Base-by-base conservation (phyloP, 2,888 invertebrate species). In the Volucella inflata region DNA sequence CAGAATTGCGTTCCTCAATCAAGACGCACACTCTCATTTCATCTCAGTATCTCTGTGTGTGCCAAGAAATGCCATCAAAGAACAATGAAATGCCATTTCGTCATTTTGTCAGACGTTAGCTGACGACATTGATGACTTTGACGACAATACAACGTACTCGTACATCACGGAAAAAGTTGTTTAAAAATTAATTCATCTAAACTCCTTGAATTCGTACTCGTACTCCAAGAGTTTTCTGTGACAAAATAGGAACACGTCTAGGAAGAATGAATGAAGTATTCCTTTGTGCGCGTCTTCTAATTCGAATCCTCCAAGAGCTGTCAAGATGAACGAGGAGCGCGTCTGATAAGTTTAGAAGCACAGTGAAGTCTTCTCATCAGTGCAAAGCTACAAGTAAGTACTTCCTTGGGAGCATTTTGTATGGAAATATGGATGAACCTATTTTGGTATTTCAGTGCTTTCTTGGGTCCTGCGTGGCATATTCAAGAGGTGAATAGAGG, bases 401-500 rank as follows among this genome's bases (percentile, higher is more conserved):
- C 78, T 64, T 78, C 67, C 83, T 10, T 50, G 83, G 78, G 83
- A 68, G 68, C 57, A 64, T 83, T 83, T 78, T 44, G 44, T 77
- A 78, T 68, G 68, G 57, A 83, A 78, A 70, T 74, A 50, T 57
- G 60, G 44, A 64, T 64, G 48, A 75, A 59, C 59, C 50, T 75
- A 65, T 40, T 40, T 38, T 4, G 40, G 21, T 44, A 38, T 36
- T 30, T 53, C 53, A 8, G 11, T 2, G 21, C 3, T 21, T 21
- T 4, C 21, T 3, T 4, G 21, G 21, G 21, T 21, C 21, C 21
- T 21, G 21, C 3, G 21, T 21, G 21, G 21, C 21, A 21, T 21
- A 21, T 21, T 21, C 21, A 21, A 2, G 21, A 21, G 21, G 0
- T 21, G 21, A 21, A 21, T 21, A 4, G 2, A 21, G 21, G 3